These are phyloP conservation scores for Oxystoma pomonae DNA, from an alignment of 2,888 invertebrate genomes.

Conservation along the genomic window DNA sequence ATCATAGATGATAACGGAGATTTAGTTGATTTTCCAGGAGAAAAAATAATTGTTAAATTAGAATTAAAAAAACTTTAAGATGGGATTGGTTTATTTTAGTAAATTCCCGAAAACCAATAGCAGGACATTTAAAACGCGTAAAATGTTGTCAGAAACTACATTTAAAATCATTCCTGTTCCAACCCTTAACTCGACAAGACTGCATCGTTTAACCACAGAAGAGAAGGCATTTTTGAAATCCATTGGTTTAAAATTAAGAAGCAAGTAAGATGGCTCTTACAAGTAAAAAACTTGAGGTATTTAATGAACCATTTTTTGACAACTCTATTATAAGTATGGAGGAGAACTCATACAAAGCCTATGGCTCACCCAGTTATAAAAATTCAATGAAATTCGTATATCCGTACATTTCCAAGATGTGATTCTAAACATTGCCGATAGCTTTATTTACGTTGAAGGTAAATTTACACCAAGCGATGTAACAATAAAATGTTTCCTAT, in stretches of 20 bases:
- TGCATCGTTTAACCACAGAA: background rate
- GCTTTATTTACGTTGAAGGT: conserved; percentile 13
- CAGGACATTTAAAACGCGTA: too few species aligned
- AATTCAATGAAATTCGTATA: conserved; percentile 7
- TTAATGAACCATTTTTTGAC: conserved; percentile 3
- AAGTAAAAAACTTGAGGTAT: conserved; percentile 11
- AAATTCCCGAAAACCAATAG: too few species aligned
- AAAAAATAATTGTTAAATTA: too few species aligned
- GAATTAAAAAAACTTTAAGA: too few species aligned
- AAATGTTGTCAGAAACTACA: too few species aligned
- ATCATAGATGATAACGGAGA: too few species aligned
- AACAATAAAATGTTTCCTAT: conserved; percentile 5
- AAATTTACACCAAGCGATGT: conserved; percentile 11
- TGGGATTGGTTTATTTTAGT: too few species aligned
- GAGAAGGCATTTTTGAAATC: conserved; percentile 3
- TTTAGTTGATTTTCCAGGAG: too few species aligned
- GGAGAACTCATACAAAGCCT: conserved; percentile 5
- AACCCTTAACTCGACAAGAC: too few species aligned
- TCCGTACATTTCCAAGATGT: conserved; percentile 15
- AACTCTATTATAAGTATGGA: conserved; percentile 2
- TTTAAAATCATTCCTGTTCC: too few species aligned
- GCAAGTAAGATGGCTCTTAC: background rate
- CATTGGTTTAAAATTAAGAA: conserved; percentile 2
- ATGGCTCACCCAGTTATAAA: conserved; percentile 3
- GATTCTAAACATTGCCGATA: conserved; percentile 14